phyloP scores from a whole-genome alignment of 2,888 invertebrate species.

The Epirrita christyi region DNA sequence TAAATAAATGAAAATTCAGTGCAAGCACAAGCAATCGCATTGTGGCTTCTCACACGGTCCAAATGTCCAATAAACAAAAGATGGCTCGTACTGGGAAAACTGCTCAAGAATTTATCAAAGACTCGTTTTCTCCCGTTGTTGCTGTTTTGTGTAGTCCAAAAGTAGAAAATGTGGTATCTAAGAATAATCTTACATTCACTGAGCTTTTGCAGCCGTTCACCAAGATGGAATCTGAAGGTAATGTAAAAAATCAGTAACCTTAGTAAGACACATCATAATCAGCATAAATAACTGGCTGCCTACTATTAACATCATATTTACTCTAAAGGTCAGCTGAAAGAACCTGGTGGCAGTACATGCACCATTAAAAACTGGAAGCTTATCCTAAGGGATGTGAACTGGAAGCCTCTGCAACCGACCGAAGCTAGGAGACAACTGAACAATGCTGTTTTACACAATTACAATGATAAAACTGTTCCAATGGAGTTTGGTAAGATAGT shows the following conservation, averaged over 20 bases:
- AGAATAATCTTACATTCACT: slow-evolving; percentile 95
- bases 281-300: background rate
- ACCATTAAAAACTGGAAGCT: slow-evolving; percentile 91
- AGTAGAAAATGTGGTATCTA: slow-evolving; percentile 93
- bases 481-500: slow-evolving; percentile 80
- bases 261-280: background rate
- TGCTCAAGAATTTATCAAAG: slow-evolving; percentile 94
- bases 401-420: slow-evolving; percentile 92
- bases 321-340: slow-evolving; percentile 90
- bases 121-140: slow-evolving; percentile 95
- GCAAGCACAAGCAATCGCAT: too few relatives aligned
- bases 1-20: too few relatives aligned
- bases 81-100: slow-evolving; percentile 75
- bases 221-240: slow-evolving; percentile 85
- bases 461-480: slow-evolving; percentile 79
- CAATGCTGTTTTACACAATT: slow-evolving; percentile 89
- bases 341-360: slow-evolving; percentile 90
- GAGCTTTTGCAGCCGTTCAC: slow-evolving; percentile 96
- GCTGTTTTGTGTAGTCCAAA: slow-evolving; percentile 93
- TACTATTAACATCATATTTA: slow-evolving; percentile 1
- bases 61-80: too few relatives aligned
- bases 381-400: slow-evolving; percentile 92
- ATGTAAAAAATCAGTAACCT: background rate
- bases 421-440: slow-evolving; percentile 93
- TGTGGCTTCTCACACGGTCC: too few relatives aligned